Conservation (phyloP, 2,113 vertebrate genomes). For the Archilochus colubris region DNA sequence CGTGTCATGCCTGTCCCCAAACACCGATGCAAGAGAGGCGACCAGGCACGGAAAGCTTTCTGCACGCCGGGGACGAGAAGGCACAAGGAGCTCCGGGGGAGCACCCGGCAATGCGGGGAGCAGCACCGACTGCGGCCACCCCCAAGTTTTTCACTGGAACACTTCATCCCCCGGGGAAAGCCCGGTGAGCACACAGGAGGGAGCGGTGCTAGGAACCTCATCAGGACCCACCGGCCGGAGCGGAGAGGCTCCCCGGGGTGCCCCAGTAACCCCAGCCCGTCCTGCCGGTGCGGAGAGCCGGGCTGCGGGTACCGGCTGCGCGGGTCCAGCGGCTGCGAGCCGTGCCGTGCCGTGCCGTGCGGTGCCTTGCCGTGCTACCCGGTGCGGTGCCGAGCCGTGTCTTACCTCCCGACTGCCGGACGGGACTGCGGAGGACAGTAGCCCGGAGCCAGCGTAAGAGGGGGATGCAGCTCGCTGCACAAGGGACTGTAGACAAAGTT, state of each 20-base stretch:
- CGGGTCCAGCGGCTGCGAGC: not conserved
- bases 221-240: not conserved
- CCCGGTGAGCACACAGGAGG: rapidly evolving
- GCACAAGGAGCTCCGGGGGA: too few species aligned
- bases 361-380: not conserved
- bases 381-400: not conserved
- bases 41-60: rapidly evolving
- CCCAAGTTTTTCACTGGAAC: rapidly evolving
- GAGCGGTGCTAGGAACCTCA: not conserved
- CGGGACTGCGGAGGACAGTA: slow-evolving; percentile 53
- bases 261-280: not conserved
- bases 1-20: not conserved
- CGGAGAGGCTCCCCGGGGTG: not conserved
- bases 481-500: slow-evolving; percentile 77
- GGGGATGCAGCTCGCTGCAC: slow-evolving; percentile 56
- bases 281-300: too few species aligned
- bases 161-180: not conserved
- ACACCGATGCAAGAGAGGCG: not conserved
- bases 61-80: not conserved
- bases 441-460: slow-evolving; percentile 2
- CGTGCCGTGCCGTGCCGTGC: not conserved
- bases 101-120: not conserved
- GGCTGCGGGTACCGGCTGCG: not conserved
- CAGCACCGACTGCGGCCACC: not conserved
- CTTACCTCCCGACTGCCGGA: slow-evolving; percentile 76